Evolutionary conservation across 2,797 vertebrate species (phyloP).

Genomic region (Bradypodion ventrale): DNA sequence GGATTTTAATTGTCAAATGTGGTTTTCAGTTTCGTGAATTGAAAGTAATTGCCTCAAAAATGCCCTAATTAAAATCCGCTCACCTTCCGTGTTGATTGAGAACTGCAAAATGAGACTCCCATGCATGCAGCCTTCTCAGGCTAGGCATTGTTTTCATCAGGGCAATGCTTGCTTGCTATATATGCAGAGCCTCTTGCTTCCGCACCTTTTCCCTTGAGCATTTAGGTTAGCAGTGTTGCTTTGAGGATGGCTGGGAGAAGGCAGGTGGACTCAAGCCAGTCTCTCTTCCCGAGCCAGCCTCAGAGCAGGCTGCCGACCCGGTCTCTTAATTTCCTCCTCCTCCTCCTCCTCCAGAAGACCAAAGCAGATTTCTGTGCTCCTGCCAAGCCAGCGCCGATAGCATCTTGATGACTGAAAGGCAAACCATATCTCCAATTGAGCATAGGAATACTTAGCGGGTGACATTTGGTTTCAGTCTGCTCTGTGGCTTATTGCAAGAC

Average conservation of each 20-base stretch:
- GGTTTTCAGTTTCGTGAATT: conserved; percentile 2
- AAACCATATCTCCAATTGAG: background rate
- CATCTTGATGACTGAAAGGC: background rate
- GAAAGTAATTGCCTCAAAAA: background rate
- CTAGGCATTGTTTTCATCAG: background rate
- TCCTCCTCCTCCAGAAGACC: background rate
- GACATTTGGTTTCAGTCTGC: background rate
- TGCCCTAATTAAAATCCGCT: no score
- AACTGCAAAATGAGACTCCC: background rate
- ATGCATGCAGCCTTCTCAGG: no score
- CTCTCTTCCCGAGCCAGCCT: no score
- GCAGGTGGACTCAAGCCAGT: background rate
- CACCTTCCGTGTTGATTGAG: no score
- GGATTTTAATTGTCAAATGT: background rate
- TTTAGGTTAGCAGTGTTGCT: background rate
- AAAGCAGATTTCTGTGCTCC: background rate
- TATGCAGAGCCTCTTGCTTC: background rate
- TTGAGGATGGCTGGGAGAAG: background rate
- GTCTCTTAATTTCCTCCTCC: background rate
- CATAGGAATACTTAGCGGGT: background rate
- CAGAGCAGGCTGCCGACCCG: background rate
- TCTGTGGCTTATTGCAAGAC: background rate
- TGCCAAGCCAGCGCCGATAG: background rate
- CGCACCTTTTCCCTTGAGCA: background rate
- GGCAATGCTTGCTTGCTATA: background rate